Base-by-base conservation (phyloP, 2,888 invertebrate species). In the Noctuana brunneofusca region DNA sequence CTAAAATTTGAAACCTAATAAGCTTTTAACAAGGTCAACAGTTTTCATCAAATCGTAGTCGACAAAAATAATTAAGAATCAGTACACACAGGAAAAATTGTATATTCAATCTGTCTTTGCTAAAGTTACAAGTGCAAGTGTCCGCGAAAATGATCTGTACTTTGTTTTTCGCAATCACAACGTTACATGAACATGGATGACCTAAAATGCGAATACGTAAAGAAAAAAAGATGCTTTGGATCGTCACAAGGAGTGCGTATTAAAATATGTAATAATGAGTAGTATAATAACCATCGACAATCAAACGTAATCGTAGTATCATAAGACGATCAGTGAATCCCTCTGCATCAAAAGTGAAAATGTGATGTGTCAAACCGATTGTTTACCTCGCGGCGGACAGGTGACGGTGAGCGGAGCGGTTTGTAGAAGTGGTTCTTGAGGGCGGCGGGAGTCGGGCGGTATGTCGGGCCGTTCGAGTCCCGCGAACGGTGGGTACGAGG, bases 1-100 rank as follows among this genome's bases (percentile, higher is more conserved):
- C 87, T 90, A 88, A 89, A 90, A 88, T 90, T 91, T 89, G 89
- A 91, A 91, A 89, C 91, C 86, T 89, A 87, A 80, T 89, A 89
- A 85, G 92, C 91, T 92, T 92, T 89, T 91, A 92, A 92, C 92
- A 92, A 92, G 92, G 92, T 92, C 92, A 92, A 92, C 91, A 92
- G 90, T 90, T 89, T 91, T 91, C 87, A 87, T 91, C 87, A 84
- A 88, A 84, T 86, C 82, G 74, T 76, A 83, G 84, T 80, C 84
- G 81, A 84, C 84, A 78, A 87, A 89, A 89, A 87, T 90, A 89
- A 89, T 87, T 84, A 82, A 80, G 76, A 86, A 81, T 86, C 79
- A 77, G 79, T 83, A 75, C 76, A 81, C 84, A 80, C 75, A 76
- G 75, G 79, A 72, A 70, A 79, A 79, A 79, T 76, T 74, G 78